Percentiles rank a stretch among this genome's conserved stretches.
phyloP scores from a whole-genome alignment of 1,140 invertebrate species.

The Amyelois transitella region DNA sequence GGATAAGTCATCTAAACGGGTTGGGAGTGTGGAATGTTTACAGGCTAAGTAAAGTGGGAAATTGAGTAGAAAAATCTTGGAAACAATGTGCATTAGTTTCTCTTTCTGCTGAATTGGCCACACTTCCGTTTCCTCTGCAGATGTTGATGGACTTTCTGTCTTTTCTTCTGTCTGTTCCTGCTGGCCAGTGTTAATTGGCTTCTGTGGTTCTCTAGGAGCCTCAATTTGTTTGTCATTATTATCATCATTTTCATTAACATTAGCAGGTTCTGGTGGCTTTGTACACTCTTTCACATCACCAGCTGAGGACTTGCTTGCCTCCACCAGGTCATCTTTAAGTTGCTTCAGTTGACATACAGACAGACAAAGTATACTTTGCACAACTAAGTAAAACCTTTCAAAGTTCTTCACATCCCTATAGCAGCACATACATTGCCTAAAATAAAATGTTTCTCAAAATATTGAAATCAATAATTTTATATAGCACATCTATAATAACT shows the following conservation, averaged over 20 bases:
- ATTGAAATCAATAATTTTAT: too few species aligned
- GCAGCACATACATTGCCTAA: constrained; percentile 93
- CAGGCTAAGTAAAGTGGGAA: constrained; percentile 95
- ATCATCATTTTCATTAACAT: constrained; percentile 32
- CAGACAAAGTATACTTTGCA: constrained; percentile 86
- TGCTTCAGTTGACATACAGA: constrained; percentile 84
- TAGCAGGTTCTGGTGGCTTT: constrained; percentile 20
- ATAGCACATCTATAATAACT: too few species aligned
- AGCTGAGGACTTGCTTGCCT: constrained; percentile 34
- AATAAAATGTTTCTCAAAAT: constrained; percentile 55
- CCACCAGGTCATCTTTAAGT: constrained; percentile 77
- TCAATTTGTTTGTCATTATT: constrained; percentile 19
- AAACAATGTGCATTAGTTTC: constrained; percentile 84
- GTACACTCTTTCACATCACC: constrained; percentile 18
- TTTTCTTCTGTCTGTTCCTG: constrained; percentile 8
- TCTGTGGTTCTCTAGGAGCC: constrained; percentile 17
- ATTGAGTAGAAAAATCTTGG: constrained; percentile 87
- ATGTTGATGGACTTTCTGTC: constrained; percentile 30
- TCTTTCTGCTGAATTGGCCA: constrained; percentile 87
- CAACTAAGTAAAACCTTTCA: constrained; percentile 89
- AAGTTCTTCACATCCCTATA: constrained; percentile 93
- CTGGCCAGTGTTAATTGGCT: constrained; percentile 23
- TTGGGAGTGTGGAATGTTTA: constrained; percentile 84
- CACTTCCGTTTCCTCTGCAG: constrained; percentile 41
- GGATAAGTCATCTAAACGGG: constrained; percentile 84